These are phyloP conservation scores for Limnephilus marmoratus DNA, from an alignment of 2,888 invertebrate genomes.

Conservation along the genomic window DNA sequence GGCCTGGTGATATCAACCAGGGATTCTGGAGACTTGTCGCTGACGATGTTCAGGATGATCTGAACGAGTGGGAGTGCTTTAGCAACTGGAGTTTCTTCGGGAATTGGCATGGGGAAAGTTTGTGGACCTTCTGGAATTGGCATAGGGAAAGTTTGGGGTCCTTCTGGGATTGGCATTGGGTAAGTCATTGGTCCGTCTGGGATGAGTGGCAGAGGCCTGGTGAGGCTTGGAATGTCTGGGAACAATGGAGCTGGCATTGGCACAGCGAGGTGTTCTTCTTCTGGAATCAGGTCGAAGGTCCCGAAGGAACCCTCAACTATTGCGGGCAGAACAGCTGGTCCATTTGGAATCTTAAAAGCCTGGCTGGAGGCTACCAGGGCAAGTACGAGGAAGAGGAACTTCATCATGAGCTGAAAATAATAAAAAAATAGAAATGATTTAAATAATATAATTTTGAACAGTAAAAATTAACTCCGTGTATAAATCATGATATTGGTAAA, in stretches of 20 bases:
- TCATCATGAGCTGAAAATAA: constrained; percentile 23
- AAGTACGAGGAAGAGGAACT: constrained; percentile 46
- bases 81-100: not conserved
- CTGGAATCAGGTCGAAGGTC: not conserved
- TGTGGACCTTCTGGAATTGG: constrained; percentile 35
- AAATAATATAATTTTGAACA: not conserved
- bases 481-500: too few species aligned
- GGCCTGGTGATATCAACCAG: not conserved
- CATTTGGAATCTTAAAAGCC: not conserved
- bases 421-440: not conserved
- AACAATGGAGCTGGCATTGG: not conserved
- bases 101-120: constrained; percentile 29
- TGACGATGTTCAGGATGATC: constrained; percentile 49
- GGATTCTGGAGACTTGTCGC: not conserved
- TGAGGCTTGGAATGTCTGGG: constrained; percentile 18
- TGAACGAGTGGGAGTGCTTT: constrained; percentile 43
- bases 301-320: not conserved
- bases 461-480: too few species aligned
- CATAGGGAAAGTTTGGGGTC: not conserved
- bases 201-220: too few species aligned
- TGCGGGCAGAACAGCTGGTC: not conserved
- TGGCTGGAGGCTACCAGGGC: constrained; percentile 34
- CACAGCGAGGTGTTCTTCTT: not conserved
- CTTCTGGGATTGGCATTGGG: not conserved
- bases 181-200: too few species aligned